A percentile compares a stretch with the other conserved stretches of the same genome.
Evolutionary conservation across 2,113 vertebrate genomes (phyloP).

Genomic region (Pithys albifrons): DNA sequence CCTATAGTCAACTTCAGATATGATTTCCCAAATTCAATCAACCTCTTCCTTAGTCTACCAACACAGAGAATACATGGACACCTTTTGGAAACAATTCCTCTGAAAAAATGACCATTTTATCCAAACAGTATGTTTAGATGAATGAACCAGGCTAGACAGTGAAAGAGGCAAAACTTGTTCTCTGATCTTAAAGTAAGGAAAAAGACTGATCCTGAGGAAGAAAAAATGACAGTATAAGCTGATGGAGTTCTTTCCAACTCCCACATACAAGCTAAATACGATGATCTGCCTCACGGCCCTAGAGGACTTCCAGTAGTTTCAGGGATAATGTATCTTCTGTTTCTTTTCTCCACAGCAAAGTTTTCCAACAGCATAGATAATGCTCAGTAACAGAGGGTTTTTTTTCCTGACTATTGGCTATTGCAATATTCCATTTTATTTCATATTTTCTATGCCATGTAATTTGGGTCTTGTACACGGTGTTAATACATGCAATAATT

Average conservation of each 20-base stretch:
- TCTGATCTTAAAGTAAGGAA: background rate
- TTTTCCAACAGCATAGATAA: slow-evolving; percentile 7
- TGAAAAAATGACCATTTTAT: background rate
- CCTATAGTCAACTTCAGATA: background rate
- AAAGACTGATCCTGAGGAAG: background rate
- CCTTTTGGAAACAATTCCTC: background rate
- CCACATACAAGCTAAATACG: background rate
- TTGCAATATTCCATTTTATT: slow-evolving; percentile 26
- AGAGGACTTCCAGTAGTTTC: slow-evolving; percentile 5
- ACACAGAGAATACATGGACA: background rate
- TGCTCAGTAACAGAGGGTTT: background rate
- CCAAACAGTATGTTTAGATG: background rate
- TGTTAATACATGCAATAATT: slow-evolving; percentile 73
- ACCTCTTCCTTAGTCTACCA: background rate
- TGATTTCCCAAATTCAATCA: background rate
- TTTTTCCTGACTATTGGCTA: background rate
- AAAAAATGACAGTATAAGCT: slow-evolving; percentile 11
- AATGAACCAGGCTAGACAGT: background rate
- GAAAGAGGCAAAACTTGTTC: background rate
- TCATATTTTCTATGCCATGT: slow-evolving; percentile 42
- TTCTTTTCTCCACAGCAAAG: slow-evolving; percentile 16
- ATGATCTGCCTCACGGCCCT: slow-evolving; percentile 19
- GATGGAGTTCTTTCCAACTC: background rate
- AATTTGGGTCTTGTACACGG: slow-evolving; percentile 50
- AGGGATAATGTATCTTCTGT: background rate